phyloP scores from a whole-genome alignment of 2,888 invertebrate species.

The Pecten maximus region DNA sequence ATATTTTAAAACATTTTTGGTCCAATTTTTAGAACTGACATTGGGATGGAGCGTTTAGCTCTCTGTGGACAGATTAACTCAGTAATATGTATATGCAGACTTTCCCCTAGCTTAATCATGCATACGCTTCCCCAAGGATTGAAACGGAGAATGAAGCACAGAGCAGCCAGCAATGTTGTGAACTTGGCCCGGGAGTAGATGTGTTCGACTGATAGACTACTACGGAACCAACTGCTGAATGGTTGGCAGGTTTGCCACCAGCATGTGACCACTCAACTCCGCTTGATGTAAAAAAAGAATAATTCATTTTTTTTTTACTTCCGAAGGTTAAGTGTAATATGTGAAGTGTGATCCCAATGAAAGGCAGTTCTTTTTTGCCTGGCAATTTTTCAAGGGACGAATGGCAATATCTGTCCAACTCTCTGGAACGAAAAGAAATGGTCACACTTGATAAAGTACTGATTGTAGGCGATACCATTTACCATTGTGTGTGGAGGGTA shows the following conservation, averaged over 20 bases:
- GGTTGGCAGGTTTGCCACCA: neutral
- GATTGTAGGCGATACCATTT: neutral
- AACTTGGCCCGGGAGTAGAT: neutral
- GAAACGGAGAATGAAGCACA: neutral
- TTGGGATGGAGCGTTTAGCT: neutral
- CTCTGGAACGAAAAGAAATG: neutral
- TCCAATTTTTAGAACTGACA: constrained; percentile 22
- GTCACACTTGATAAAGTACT: neutral
- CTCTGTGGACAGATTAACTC: constrained; percentile 9
- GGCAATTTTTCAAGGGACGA: neutral
- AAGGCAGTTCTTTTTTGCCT: neutral
- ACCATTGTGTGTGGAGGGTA: neutral
- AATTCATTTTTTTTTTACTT: neutral
- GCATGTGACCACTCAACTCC: neutral
- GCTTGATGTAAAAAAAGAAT: neutral
- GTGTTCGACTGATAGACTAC: neutral
- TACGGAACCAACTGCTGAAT: neutral
- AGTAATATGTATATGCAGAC: constrained; percentile 33
- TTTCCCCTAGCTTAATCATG: constrained; percentile 15
- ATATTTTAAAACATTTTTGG: constrained; percentile 21
- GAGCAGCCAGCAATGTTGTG: neutral
- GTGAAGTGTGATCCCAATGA: neutral
- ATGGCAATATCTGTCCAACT: neutral
- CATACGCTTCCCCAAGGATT: constrained; percentile 24
- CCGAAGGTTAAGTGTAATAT: neutral